phyloP scores from a whole-genome alignment of 2,888 invertebrate species.

The Philereme vetulata region DNA sequence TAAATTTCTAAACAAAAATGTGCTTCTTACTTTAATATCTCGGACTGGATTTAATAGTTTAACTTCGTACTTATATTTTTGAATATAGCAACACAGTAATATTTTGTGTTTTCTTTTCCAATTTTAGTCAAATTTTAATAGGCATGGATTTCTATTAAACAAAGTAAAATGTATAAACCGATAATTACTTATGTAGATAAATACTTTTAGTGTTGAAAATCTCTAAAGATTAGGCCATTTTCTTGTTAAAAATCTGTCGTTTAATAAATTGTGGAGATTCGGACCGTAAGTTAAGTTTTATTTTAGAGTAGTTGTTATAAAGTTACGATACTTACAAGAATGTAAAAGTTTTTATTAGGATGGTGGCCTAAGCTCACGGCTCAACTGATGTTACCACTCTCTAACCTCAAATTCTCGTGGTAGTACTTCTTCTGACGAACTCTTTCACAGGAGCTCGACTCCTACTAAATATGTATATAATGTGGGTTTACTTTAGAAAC shows the following conservation, averaged over 20 bases:
- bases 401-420: too few relatives aligned
- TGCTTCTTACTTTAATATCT: slow-evolving; percentile 42
- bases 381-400: too few relatives aligned
- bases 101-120: too few relatives aligned
- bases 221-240: too few relatives aligned
- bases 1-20: slow-evolving; percentile 38
- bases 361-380: too few relatives aligned
- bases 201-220: slow-evolving; percentile 22
- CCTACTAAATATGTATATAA: background rate
- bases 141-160: background rate
- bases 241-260: slow-evolving; percentile 28
- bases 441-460: too few relatives aligned
- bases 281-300: slow-evolving; percentile 24
- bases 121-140: background rate
- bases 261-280: slow-evolving; percentile 25
- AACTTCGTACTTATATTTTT: slow-evolving; percentile 1
- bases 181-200: slow-evolving; percentile 10
- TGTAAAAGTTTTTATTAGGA: too few relatives aligned
- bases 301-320: slow-evolving; percentile 20
- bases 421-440: too few relatives aligned
- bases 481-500: background rate
- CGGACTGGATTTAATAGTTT: slow-evolving; percentile 55
- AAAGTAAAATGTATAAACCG: slow-evolving; percentile 15
- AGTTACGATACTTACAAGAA: slow-evolving; percentile 19
- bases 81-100: too few relatives aligned